Percentiles rank a stretch among this genome's conserved stretches.
Conservation (phyloP, 2,113 vertebrate species). For the Hippocampus abdominalis region DNA sequence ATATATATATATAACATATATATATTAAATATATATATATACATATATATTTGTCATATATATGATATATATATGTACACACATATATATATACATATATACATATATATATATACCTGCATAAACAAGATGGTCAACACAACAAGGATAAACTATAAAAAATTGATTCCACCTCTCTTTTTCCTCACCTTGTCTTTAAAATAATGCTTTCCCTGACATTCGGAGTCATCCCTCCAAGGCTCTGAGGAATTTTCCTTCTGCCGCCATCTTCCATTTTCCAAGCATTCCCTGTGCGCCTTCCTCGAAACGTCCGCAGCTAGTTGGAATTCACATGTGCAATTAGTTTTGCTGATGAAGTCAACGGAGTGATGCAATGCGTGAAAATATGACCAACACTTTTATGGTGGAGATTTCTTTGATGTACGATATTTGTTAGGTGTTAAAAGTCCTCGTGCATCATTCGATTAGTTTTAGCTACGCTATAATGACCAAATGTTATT, state of each 20-base stretch:
- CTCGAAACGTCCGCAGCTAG: constrained; percentile 74
- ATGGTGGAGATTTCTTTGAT: no score
- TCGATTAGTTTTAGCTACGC: neutral
- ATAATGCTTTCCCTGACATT: constrained; percentile 75
- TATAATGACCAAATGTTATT: neutral
- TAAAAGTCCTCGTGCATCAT: neutral
- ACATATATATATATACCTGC: no score
- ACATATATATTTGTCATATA: no score
- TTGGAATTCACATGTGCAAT: constrained; percentile 3
- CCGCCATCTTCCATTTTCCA: constrained; percentile 82
- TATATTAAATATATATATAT: no score
- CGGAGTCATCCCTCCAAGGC: constrained; percentile 82
- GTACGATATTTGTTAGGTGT: neutral
- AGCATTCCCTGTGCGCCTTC: constrained; percentile 81
- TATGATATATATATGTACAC: no score
- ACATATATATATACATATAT: no score
- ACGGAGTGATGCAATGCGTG: neutral
- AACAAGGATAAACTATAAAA: no score
- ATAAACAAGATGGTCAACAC: no score
- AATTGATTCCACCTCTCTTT: neutral
- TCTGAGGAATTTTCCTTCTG: constrained; percentile 76
- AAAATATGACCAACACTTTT: neutral
- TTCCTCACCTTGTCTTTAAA: constrained; percentile 77
- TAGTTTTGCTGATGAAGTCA: neutral
- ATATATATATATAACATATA: no score